Percentiles rank a stretch among this genome's conserved stretches.
These are phyloP conservation scores for Vulpes vulpes DNA, from an alignment of 2,113 vertebrate species.

Conservation along the genomic window DNA sequence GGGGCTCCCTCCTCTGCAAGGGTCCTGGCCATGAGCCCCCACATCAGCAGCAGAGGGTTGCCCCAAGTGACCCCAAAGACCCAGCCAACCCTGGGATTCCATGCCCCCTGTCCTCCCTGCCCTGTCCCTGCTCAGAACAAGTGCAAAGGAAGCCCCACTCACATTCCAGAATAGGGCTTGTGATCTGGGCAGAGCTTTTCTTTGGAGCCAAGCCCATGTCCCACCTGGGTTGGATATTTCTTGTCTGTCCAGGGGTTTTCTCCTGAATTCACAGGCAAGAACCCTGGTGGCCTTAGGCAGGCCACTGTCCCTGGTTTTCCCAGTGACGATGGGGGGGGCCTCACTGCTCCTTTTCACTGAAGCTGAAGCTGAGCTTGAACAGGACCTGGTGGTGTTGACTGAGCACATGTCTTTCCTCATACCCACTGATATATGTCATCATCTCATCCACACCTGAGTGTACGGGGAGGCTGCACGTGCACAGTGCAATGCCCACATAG, in stretches of 20 bases:
- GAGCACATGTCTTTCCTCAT: not conserved
- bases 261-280: not conserved
- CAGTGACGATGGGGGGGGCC: not conserved
- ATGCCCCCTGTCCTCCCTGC: no score
- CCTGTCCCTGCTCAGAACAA: not conserved
- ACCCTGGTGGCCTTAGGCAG: not conserved
- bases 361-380: not conserved
- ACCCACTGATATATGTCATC: not conserved
- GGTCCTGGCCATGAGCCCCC: not conserved
- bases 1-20: not conserved
- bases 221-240: not conserved
- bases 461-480: not conserved
- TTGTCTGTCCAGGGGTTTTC: not conserved
- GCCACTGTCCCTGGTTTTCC: not conserved
- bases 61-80: not conserved
- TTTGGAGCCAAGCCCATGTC: not conserved
- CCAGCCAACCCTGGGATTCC: not conserved
- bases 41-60: not conserved
- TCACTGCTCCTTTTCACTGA: not conserved
- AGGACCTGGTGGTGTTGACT: not conserved
- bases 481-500: no score
- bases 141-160: not conserved
- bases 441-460: rapidly evolving
- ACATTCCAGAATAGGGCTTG: rapidly evolving
- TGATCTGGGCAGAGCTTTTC: not conserved